These are phyloP conservation scores for Trypoxylon attenuatum DNA, from an alignment of 2,888 invertebrate species.

Conservation along the genomic window DNA sequence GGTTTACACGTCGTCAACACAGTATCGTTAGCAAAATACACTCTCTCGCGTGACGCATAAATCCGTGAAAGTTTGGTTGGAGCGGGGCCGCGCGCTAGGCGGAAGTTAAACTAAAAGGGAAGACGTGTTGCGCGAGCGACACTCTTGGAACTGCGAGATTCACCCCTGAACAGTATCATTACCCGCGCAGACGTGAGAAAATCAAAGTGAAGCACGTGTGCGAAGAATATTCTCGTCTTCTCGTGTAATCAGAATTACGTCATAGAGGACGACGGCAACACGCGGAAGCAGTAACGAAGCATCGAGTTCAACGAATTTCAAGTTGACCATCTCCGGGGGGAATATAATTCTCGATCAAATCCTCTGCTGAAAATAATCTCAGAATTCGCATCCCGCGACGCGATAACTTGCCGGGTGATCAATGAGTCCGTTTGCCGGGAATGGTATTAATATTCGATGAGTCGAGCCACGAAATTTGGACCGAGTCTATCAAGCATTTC, in stretches of 20 bases:
- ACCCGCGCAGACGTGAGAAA: no score
- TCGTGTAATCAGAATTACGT: no score
- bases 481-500: no score
- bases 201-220: no score
- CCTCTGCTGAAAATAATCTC: constrained; percentile 28
- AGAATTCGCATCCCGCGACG: constrained; percentile 8
- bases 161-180: no score
- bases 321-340: constrained; percentile 21
- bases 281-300: no score
- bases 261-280: no score
- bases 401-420: constrained; percentile 11
- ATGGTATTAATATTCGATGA: constrained; percentile 16
- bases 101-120: background rate
- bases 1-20: background rate
- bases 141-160: background rate
- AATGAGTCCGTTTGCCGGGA: constrained; percentile 24
- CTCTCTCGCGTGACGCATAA: background rate
- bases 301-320: no score
- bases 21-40: background rate
- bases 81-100: no score
- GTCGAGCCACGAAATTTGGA: background rate
- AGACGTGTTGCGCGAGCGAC: background rate
- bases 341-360: constrained; percentile 36
- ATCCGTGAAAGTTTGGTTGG: background rate
- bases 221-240: no score